phyloP scores from a whole-genome alignment of 30 jellyfish, hydroid and myxozoan species.

The Aurelia sp. region DNA sequence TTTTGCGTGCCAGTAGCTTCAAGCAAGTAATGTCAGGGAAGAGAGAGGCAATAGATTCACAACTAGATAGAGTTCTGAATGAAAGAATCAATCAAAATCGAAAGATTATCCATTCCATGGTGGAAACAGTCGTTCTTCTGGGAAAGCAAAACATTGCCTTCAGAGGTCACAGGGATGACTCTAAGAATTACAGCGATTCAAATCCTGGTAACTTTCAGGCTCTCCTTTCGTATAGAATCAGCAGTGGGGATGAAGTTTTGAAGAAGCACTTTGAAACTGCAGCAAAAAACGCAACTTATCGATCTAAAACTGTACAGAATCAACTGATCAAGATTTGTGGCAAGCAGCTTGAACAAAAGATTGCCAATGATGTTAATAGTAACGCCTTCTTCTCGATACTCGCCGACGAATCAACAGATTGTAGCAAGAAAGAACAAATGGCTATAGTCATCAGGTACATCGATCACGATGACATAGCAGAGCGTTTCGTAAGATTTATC shows the following conservation, averaged over 20 bases:
- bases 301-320: conserved; percentile 65
- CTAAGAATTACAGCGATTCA: not conserved
- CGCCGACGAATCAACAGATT: conserved; percentile 61
- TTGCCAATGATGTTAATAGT: not conserved
- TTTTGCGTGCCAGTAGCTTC: not conserved
- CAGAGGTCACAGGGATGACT: conserved; percentile 13
- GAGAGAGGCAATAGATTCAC: conserved; percentile 16
- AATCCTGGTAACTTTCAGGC: conserved; percentile 76
- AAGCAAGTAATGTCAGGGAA: conserved; percentile 11
- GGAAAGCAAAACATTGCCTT: conserved; percentile 17
- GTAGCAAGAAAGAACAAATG: conserved; percentile 49
- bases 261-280: conserved; percentile 45
- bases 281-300: conserved; percentile 63
- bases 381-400: conserved; percentile 27
- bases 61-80: not conserved
- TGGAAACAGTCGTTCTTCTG: conserved; percentile 21
- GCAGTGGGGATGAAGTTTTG: conserved; percentile 55
- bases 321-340: conserved; percentile 54
- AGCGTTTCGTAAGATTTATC: conserved; percentile 35
- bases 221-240: conserved; percentile 55
- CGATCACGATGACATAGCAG: conserved; percentile 14
- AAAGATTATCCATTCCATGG: conserved; percentile 18
- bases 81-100: conserved; percentile 16
- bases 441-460: conserved; percentile 34
- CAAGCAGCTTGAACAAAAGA: conserved; percentile 7